Evolutionary conservation across 2,888 invertebrate species (phyloP), one percentile per base, ranked within the genome.

Genomic region (Drosophila mulleri): DNA sequence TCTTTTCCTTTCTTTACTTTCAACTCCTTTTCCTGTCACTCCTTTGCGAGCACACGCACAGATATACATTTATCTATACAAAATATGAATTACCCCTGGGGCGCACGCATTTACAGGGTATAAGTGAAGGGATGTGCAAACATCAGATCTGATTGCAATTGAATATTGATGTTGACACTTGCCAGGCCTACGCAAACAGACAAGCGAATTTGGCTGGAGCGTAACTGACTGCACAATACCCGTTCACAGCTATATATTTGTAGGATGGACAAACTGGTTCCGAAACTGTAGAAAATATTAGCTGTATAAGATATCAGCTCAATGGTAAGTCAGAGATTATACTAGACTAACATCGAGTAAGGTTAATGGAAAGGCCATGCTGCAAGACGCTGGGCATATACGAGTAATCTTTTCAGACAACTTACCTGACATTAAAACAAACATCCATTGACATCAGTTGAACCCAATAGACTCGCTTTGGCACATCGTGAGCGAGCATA

Each of bases 101-200:
- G 14, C 14, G 8, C 12, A 8, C 8, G 8, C 7, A 50, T 32
- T 50, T 39, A 18, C 37, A 47, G 66, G 41, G 41, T 56, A 50
- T 50, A 20, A 32, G 14, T 2, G 14, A 35, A n/a, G 37, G 11
- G 3, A 37, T 39, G 39, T 56, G 23, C 12, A 56, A 50, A 48
- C 41, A 50, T 32, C 65, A 44, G 26, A 26, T 50, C 39, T 18
- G 18, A 52, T 57, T 57, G 20, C 39, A 65, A 52, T 53, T 18
- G 52, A 45, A 45, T 53, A 47, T 37, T 35, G 35, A 20, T 26
- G 39, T 11, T 44, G 35, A 50, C 54, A 45, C 29, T 29, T 56
- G 41, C 14, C 14, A 14, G 41, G 26, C 12, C n/a, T 7, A 18
- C 18, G 50, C 32, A 50, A 35, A 35, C 50, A 32, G 18, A 8